These are phyloP conservation scores for Aproaerema taeniolella DNA, from an alignment of 2,888 invertebrate species.

Conservation along the genomic window DNA sequence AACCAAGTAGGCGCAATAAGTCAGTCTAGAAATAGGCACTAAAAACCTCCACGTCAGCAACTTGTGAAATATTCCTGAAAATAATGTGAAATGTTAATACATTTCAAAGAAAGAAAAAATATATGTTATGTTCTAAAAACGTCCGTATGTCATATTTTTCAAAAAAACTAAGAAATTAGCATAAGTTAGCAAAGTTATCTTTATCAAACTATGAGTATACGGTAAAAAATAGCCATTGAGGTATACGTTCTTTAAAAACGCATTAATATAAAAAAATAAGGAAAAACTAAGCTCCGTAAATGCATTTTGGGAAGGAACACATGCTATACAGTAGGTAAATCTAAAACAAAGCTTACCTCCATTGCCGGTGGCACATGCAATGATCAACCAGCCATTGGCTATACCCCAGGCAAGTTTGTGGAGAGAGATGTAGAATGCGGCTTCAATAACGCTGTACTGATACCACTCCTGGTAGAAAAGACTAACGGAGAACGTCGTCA, in stretches of 20 bases:
- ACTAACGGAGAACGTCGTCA: constrained; percentile 79
- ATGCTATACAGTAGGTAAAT: background rate
- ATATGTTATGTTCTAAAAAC: too few species aligned
- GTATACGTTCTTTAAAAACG: too few species aligned
- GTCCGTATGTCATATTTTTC: too few species aligned
- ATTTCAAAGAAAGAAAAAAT: background rate
- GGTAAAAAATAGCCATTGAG: too few species aligned
- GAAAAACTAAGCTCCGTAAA: too few species aligned
- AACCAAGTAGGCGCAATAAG: constrained; percentile 84
- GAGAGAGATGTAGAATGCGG: constrained; percentile 80
- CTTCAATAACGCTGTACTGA: constrained; percentile 75
- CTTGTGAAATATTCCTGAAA: constrained; percentile 73
- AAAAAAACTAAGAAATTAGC: too few species aligned
- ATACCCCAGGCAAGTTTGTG: constrained; percentile 83
- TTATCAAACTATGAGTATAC: too few species aligned
- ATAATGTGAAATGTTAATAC: too few species aligned
- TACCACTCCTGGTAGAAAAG: constrained; percentile 81
- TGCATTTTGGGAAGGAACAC: too few species aligned
- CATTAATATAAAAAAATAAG: too few species aligned
- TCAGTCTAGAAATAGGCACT: constrained; percentile 81
- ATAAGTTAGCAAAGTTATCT: too few species aligned
- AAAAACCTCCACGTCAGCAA: constrained; percentile 79
- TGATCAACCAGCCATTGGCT: constrained; percentile 81
- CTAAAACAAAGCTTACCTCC: constrained; percentile 67
- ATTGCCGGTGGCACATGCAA: constrained; percentile 83